phyloP scores from a whole-genome alignment of 2,113 vertebrate species.

The Picathartes gymnocephalus region DNA sequence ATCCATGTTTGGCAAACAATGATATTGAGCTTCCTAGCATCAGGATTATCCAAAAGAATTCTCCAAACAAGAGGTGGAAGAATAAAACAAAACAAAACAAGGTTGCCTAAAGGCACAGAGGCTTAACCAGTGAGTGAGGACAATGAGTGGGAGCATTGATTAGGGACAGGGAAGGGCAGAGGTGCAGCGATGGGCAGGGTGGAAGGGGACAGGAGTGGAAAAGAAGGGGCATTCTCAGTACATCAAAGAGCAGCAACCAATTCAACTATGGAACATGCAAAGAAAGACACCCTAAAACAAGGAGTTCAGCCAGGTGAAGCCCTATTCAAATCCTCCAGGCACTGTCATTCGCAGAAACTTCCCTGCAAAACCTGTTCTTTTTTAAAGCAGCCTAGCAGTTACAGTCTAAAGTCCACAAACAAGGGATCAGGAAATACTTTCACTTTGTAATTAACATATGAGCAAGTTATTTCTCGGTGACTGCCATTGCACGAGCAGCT shows the following conservation, averaged over 20 bases:
- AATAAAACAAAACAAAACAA: background rate
- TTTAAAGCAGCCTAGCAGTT: background rate
- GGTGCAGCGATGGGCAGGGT: fast-evolving
- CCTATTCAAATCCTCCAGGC: background rate
- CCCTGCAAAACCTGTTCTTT: background rate
- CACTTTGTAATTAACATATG: background rate
- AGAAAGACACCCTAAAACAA: background rate
- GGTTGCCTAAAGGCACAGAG: background rate
- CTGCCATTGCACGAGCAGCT: background rate
- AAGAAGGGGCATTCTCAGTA: background rate
- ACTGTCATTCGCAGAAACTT: background rate
- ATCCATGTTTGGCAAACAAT: background rate
- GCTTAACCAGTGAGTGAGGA: background rate
- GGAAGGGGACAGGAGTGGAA: background rate
- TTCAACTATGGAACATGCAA: background rate
- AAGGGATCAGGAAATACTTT: background rate
- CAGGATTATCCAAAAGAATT: background rate
- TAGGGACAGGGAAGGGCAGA: background rate
- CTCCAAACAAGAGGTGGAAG: background rate
- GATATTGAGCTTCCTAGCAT: background rate
- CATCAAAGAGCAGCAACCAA: background rate
- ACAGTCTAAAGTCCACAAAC: background rate
- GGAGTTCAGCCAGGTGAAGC: background rate
- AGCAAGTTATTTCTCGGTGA: background rate
- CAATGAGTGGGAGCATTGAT: background rate